Evolutionary conservation across 2,113 vertebrate genomes (phyloP).

Genomic region (Enhydra lutris): DNA sequence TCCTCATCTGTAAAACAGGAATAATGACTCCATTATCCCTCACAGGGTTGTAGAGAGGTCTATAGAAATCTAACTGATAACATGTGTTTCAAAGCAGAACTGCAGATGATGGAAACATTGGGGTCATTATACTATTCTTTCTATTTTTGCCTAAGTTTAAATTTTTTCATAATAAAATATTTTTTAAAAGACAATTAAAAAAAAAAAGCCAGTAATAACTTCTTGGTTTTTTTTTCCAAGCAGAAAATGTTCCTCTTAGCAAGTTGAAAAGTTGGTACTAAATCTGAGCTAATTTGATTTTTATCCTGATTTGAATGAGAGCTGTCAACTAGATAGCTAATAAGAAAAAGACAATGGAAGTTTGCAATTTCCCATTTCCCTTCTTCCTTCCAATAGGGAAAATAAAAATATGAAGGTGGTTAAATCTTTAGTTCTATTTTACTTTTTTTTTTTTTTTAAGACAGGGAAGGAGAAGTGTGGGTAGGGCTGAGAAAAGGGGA

Average conservation of each 20-base stretch:
- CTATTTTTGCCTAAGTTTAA: background rate
- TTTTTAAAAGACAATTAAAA: background rate
- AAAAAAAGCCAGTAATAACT: background rate
- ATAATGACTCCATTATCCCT: background rate
- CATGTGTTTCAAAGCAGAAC: background rate
- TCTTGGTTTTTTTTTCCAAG: background rate
- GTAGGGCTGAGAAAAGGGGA: background rate
- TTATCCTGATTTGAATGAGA: slow-evolving; percentile 10
- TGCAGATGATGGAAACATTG: background rate
- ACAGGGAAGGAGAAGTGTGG: too few relatives aligned
- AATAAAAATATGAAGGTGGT: background rate
- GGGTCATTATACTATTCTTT: background rate
- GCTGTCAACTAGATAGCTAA: background rate
- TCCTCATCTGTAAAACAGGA: background rate
- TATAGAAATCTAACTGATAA: background rate
- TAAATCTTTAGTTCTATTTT: background rate
- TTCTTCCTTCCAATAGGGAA: background rate
- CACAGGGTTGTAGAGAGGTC: background rate
- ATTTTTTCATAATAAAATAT: background rate
- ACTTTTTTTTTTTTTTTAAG: background rate
- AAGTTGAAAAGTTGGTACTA: background rate
- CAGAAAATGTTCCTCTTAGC: slow-evolving; percentile 22
- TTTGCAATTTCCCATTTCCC: background rate
- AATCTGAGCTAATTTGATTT: slow-evolving; percentile 9
- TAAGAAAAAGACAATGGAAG: background rate